Evolutionary conservation across 2,888 invertebrate genomes (phyloP), one percentile per base, ranked within the genome.

Genomic region (Pemphredon lugubris): DNA sequence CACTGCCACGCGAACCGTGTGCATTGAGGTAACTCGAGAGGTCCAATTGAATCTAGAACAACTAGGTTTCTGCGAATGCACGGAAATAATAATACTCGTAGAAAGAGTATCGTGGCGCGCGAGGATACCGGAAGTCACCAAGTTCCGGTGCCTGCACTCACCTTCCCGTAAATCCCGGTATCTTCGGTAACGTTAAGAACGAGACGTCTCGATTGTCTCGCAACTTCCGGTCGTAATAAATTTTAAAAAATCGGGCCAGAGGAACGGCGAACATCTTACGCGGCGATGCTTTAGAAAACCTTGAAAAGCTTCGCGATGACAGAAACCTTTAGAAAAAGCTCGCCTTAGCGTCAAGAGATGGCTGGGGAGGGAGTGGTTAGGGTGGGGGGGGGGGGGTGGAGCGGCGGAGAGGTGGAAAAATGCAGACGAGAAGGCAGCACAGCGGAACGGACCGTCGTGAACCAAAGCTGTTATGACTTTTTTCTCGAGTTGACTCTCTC

Each of bases 381-480:
- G 47, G 47, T 11, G 53, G 16, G 20, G 18, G 48, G 44, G 37
- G 30, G 34, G 40, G 5, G 50, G 42, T 26, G 18, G 50, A 34
- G 30, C 34, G 64, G 32, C 30, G 34, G 30, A 34, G 51, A 64
- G 60, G 23, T 34, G 53, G 61, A 37, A 45, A 34, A 30, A 53
- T 54, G 23, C 32, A 20, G 64, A 44, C 54, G 57, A 40, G 47
- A 32, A 45, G 32, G 59, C 48, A 72, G 59, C 39, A 57, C 47
- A 21, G 66, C 57, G 73, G 67, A 73, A 79, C 59, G 73, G 44
- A 48, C 73, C 73, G 66, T 63, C 68, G 66, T 66, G 82, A 79
- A 75, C 65, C 80, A 75, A 78, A 74, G 79, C 77, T 74, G 77
- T 80, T 82, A 80, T 75, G 80, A 82, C 77, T 77, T 75, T 71